These are phyloP conservation scores for Eonycteris spelaea DNA, from an alignment of 2,113 vertebrate species.

Conservation along the genomic window DNA sequence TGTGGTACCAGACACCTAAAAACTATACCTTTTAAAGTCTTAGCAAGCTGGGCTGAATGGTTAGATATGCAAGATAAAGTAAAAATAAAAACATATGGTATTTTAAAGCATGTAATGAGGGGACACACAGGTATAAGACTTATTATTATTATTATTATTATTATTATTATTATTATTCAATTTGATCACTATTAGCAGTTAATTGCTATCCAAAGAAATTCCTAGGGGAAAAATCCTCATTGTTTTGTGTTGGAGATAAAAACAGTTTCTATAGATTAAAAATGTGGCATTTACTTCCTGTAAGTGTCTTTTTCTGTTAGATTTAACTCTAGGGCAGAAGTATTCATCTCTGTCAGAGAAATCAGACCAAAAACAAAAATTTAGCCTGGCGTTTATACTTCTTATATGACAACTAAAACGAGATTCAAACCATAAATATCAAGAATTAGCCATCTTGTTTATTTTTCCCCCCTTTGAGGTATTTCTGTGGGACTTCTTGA, in stretches of 20 bases:
- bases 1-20: not conserved
- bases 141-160: too few species aligned
- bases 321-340: not conserved
- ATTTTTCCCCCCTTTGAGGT: not conserved
- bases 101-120: not conserved
- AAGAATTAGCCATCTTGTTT: slow-evolving; percentile 14
- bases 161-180: too few species aligned
- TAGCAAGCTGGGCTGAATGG: not conserved
- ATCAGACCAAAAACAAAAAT: not conserved
- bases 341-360: not conserved
- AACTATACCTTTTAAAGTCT: not conserved
- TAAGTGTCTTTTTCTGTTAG: slow-evolving; percentile 8
- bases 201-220: not conserved
- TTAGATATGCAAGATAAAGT: not conserved
- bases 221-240: not conserved
- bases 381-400: not conserved
- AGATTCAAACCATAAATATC: not conserved
- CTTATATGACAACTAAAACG: not conserved
- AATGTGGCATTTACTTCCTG: not conserved
- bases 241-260: not conserved
- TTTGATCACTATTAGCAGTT: not conserved
- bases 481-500: not conserved
- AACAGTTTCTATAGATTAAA: not conserved
- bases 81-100: not conserved
- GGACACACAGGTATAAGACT: not conserved